Conservation (phyloP, 2,888 invertebrate genomes). For the Drosophila birchii region DNA sequence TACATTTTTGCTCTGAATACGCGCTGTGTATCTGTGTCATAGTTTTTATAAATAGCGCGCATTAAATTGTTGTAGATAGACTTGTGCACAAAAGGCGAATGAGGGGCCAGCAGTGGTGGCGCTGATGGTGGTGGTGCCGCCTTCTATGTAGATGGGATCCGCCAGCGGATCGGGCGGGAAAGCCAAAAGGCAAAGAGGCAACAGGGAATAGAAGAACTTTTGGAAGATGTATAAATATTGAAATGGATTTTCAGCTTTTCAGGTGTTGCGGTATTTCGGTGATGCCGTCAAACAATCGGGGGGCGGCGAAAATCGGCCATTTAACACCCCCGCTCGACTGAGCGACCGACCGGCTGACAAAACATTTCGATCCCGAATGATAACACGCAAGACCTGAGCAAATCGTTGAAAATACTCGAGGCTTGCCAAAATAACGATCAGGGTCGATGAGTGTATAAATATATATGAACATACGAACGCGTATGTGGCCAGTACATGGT, state of each 20-base stretch:
- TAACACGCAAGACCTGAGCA: slow-evolving; percentile 54
- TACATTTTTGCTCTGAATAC: slow-evolving; percentile 75
- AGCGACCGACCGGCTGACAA: slow-evolving; percentile 46
- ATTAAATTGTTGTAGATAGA: slow-evolving; percentile 61
- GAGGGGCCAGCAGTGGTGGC: slow-evolving; percentile 26
- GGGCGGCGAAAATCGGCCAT: slow-evolving; percentile 30
- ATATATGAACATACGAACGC: slow-evolving; percentile 30
- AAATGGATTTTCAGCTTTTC: slow-evolving; percentile 66
- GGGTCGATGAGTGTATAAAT: slow-evolving; percentile 66
- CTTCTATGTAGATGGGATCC: slow-evolving; percentile 43
- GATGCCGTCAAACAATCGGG: slow-evolving; percentile 29
- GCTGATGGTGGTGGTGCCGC: slow-evolving; percentile 17
- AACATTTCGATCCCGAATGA: slow-evolving; percentile 68
- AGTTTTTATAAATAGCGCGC: slow-evolving; percentile 81
- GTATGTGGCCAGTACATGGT: slow-evolving; percentile 33
- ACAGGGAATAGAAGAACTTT: slow-evolving; percentile 31
- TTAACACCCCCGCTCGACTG: slow-evolving; percentile 31
- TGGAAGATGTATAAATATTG: slow-evolving; percentile 48
- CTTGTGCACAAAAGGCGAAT: slow-evolving; percentile 63
- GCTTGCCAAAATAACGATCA: slow-evolving; percentile 74
- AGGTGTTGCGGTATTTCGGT: slow-evolving; percentile 4
- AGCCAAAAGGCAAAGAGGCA: not conserved
- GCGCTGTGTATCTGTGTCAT: slow-evolving; percentile 83
- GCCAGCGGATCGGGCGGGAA: slow-evolving; percentile 29
- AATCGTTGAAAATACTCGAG: slow-evolving; percentile 36